Conservation (phyloP, 1,140 invertebrate genomes). For the Calephelis virginiensis region DNA sequence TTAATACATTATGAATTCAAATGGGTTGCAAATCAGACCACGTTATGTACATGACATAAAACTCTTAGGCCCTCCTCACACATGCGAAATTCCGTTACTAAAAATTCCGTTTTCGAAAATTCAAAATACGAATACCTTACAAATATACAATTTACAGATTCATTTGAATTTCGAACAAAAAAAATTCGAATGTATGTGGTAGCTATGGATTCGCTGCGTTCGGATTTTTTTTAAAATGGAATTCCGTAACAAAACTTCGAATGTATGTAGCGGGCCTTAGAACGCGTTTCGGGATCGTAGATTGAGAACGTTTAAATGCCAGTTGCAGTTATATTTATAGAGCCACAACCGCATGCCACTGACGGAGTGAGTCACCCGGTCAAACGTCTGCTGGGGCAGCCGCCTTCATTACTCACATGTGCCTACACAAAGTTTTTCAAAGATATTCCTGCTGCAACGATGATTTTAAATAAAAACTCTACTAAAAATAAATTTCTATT, state of each 20-base stretch:
- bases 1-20: conserved; percentile 24
- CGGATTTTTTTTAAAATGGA: too few relatives aligned
- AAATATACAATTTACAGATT: too few relatives aligned
- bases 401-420: conserved; percentile 30
- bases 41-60: conserved; percentile 47
- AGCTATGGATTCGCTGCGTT: too few relatives aligned
- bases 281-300: conserved; percentile 60
- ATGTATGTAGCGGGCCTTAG: too few relatives aligned
- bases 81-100: too few relatives aligned
- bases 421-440: background rate
- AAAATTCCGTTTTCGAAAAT: too few relatives aligned
- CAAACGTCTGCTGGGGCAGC: conserved; percentile 60
- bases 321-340: conserved; percentile 72
- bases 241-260: too few relatives aligned
- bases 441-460: background rate
- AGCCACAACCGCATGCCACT: conserved; percentile 56
- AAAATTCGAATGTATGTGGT: too few relatives aligned
- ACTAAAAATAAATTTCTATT: too few relatives aligned
- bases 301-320: conserved; percentile 70
- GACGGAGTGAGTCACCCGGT: conserved; percentile 55
- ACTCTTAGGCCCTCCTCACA: conserved; percentile 27
- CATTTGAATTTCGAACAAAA: too few relatives aligned
- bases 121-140: too few relatives aligned
- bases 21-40: conserved; percentile 39
- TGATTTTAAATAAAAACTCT: too few relatives aligned